These are phyloP conservation scores for Mesocentrotus franciscanus DNA, from an alignment of 53 echinoderm and acorn worm species.

Conservation along the genomic window DNA sequence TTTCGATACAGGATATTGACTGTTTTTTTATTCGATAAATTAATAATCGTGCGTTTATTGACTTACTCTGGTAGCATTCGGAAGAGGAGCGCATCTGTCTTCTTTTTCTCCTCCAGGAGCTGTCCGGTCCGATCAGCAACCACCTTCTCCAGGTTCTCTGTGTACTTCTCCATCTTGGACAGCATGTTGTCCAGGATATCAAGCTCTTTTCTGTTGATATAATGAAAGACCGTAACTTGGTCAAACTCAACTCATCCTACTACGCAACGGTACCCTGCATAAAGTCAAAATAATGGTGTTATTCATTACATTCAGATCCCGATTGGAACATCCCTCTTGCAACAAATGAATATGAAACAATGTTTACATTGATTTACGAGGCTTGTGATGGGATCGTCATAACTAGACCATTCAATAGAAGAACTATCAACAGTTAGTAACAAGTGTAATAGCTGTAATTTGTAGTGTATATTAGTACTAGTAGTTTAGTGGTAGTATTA, in stretches of 20 bases:
- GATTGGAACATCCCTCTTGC: too few relatives aligned
- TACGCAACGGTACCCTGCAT: background rate
- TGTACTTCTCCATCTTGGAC: slow-evolving; percentile 97
- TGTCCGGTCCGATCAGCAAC: slow-evolving; percentile 89
- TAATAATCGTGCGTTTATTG: background rate
- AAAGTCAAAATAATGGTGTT: too few relatives aligned
- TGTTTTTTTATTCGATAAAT: background rate
- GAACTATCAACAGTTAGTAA: too few relatives aligned
- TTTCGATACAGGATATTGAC: background rate
- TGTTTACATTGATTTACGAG: too few relatives aligned
- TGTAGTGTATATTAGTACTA: too few relatives aligned
- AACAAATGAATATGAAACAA: too few relatives aligned
- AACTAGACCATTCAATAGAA: too few relatives aligned
- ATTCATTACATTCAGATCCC: too few relatives aligned
- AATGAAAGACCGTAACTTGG: background rate
- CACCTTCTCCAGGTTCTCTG: slow-evolving; percentile 93
- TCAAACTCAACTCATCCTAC: background rate
- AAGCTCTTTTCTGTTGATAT: slow-evolving; percentile 74
- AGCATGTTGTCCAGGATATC: slow-evolving; percentile 95
- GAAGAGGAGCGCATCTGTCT: slow-evolving; percentile 91
- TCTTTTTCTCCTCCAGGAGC: slow-evolving; percentile 95
- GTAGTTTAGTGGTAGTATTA: too few relatives aligned
- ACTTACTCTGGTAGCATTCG: slow-evolving; percentile 95
- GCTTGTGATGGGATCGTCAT: too few relatives aligned
- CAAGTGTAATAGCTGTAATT: too few relatives aligned